A percentile compares a stretch with the other conserved stretches of the same genome.
Conservation (phyloP, 92 coral and sea anemone species). For the Epizoanthus scotinus region DNA sequence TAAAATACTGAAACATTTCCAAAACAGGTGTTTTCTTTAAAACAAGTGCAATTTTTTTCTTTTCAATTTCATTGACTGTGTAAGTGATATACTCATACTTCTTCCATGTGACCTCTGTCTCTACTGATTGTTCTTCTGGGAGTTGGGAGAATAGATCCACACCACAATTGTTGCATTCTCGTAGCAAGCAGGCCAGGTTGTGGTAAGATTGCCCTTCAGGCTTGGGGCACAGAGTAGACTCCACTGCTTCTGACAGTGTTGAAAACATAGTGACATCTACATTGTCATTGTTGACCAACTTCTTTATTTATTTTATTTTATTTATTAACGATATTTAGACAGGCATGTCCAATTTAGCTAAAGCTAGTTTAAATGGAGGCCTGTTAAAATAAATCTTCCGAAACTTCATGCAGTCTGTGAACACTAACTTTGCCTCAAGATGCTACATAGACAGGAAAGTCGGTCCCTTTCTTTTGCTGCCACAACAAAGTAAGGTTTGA, state of each 20-base stretch:
- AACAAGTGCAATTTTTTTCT: conserved; percentile 55
- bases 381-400: too few relatives aligned
- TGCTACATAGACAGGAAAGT: conserved; percentile 59
- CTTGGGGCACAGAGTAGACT: conserved; percentile 49
- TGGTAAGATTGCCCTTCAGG: conserved; percentile 45
- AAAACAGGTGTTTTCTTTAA: conserved; percentile 53
- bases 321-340: too few relatives aligned
- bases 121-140: conserved; percentile 50
- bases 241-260: conserved; percentile 40
- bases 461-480: conserved; percentile 52
- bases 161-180: conserved; percentile 60
- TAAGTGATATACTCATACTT: conserved; percentile 62
- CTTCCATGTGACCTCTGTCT: conserved; percentile 59
- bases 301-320: conserved; percentile 46
- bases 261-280: conserved; percentile 8
- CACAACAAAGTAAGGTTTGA: conserved; percentile 58
- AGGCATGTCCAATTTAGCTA: too few relatives aligned
- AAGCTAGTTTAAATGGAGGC: too few relatives aligned
- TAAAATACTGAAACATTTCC: conserved; percentile 62
- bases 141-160: conserved; percentile 36
- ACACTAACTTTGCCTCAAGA: conserved; percentile 46
- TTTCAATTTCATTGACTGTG: conserved; percentile 47
- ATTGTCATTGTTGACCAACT: background rate
- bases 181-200: conserved; percentile 43
- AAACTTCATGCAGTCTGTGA: conserved; percentile 48